Evolutionary conservation across 1,140 invertebrate genomes (phyloP).

Genomic region (Drosophila fuyamai): DNA sequence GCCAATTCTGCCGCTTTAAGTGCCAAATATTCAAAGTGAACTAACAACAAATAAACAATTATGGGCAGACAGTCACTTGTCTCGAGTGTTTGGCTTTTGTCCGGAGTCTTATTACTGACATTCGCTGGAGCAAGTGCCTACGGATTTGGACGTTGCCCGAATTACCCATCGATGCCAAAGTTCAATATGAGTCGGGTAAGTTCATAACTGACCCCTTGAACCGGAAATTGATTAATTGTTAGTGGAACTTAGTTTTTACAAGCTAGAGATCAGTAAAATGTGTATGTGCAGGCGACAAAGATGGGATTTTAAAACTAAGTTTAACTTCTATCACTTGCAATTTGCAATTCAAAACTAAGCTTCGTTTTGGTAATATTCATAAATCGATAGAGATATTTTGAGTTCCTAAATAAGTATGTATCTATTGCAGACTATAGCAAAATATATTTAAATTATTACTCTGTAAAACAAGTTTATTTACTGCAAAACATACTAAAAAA

Average conservation of each 20-base stretch:
- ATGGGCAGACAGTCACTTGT: conserved; percentile 43
- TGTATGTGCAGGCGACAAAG: too few species aligned
- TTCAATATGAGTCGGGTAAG: conserved; percentile 87
- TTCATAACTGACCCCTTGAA: conserved; percentile 23
- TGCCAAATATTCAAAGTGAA: conserved; percentile 25
- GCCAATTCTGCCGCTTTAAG: conserved; percentile 29
- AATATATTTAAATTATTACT: background rate
- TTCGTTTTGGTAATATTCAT: too few species aligned
- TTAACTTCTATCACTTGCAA: too few species aligned
- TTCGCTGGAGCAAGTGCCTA: conserved; percentile 58
- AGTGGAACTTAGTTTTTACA: background rate
- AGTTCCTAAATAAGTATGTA: too few species aligned
- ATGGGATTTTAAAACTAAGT: too few species aligned
- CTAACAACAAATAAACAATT: conserved; percentile 17
- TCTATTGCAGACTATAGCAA: too few species aligned
- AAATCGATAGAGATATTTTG: too few species aligned
- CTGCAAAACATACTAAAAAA: too few species aligned
- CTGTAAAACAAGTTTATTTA: background rate
- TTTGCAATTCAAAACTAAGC: too few species aligned
- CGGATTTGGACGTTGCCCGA: conserved; percentile 87
- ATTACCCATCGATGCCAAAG: conserved; percentile 86
- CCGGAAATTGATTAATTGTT: conserved; percentile 1
- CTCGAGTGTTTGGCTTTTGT: conserved; percentile 51
- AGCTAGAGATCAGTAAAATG: background rate
- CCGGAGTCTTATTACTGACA: conserved; percentile 40